Conservation (phyloP, 2,888 invertebrate species). For the Stenurella melanura region DNA sequence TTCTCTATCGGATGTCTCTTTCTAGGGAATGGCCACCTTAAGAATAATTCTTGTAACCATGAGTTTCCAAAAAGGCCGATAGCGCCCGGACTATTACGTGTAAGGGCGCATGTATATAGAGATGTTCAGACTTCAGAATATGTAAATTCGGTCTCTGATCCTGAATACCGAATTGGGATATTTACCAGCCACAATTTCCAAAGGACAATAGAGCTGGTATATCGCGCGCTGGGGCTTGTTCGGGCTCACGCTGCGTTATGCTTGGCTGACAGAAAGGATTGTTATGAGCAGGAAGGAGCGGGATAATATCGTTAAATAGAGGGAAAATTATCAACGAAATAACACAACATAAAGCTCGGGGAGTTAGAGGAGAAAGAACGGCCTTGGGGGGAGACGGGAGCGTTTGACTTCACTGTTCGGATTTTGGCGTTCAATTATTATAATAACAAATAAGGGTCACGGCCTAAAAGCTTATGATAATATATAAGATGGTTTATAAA, state of each 20-base stretch:
- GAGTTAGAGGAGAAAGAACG: background rate
- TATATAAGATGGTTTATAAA: conserved; percentile 3
- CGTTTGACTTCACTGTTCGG: background rate
- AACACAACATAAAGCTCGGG: background rate
- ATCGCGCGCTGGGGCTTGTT: conserved; percentile 15
- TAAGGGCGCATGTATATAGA: background rate
- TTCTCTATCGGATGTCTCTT: too few species aligned
- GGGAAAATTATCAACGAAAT: conserved; percentile 27
- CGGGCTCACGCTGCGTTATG: conserved; percentile 13
- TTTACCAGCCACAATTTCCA: conserved; percentile 20
- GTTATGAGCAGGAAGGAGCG: conserved; percentile 14
- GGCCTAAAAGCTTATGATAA: conserved; percentile 1
- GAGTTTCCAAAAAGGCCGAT: too few species aligned
- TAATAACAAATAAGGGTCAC: conserved; percentile 4
- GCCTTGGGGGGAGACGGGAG: background rate
- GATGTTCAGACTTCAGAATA: conserved; percentile 5
- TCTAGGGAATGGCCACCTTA: too few species aligned
- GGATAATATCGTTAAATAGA: conserved; percentile 22
- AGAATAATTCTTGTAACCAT: too few species aligned
- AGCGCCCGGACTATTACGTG: background rate
- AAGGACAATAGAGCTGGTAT: conserved; percentile 14
- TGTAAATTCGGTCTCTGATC: conserved; percentile 19
- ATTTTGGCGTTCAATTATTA: background rate
- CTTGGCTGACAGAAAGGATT: conserved; percentile 27
- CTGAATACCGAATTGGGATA: conserved; percentile 20